Percentiles rank a stretch among this genome's conserved stretches.
These are phyloP conservation scores for Ageneiosus marmoratus DNA, from an alignment of 2,113 vertebrate genomes.

Conservation along the genomic window DNA sequence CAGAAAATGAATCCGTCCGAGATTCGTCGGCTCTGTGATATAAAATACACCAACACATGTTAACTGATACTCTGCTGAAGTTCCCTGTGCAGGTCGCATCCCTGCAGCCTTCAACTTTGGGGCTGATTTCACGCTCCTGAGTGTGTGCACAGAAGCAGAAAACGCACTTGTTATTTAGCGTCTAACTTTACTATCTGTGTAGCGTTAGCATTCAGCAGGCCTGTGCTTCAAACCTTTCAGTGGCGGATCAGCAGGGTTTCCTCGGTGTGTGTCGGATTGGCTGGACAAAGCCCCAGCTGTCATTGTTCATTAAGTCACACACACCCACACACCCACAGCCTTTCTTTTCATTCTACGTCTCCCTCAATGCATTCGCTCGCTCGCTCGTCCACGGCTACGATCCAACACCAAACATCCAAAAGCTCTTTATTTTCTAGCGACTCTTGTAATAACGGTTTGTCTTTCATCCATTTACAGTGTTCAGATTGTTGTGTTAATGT, in stretches of 20 bases:
- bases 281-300: conserved; percentile 56
- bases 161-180: conserved; percentile 16
- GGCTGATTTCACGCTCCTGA: not conserved
- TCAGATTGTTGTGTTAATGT: not conserved
- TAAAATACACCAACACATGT: not conserved
- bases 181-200: conserved; percentile 18
- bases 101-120: not conserved
- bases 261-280: conserved; percentile 39
- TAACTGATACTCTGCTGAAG: not conserved
- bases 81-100: not conserved
- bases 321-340: conserved; percentile 17
- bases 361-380: not conserved
- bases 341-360: conserved; percentile 28
- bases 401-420: too few species aligned
- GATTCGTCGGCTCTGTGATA: not conserved
- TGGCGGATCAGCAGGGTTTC: conserved; percentile 45
- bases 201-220: conserved; percentile 23
- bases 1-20: not conserved
- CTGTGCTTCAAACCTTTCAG: conserved; percentile 40
- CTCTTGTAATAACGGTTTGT: not conserved
- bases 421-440: too few species aligned
- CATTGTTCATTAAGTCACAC: conserved; percentile 54
- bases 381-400: too few species aligned
- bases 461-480: not conserved
- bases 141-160: conserved; percentile 14